phyloP scores from a whole-genome alignment of 2,113 vertebrate genomes.

The Corynorhinus townsendii region DNA sequence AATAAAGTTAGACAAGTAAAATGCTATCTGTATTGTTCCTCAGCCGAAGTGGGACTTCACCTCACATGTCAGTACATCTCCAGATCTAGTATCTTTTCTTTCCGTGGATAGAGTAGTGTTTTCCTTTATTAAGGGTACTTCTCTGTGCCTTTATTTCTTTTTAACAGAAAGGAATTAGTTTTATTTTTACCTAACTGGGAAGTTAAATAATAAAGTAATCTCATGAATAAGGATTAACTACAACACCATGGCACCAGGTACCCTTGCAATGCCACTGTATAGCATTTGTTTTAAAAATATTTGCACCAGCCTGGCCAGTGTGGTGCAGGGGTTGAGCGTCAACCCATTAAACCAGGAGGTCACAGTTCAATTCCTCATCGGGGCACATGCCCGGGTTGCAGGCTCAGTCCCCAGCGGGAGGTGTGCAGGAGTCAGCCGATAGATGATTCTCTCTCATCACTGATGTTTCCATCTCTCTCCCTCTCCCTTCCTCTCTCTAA shows the following conservation, averaged over 20 bases:
- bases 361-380: no score
- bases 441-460: no score
- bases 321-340: no score
- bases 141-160: not conserved
- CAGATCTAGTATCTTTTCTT: not conserved
- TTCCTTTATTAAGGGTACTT: not conserved
- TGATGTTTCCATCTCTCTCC: no score
- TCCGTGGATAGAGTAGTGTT: not conserved
- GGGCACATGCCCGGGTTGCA: no score
- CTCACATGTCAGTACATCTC: not conserved
- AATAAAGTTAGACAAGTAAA: no score
- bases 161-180: not conserved
- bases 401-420: no score
- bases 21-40: not conserved
- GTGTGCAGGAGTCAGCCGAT: no score
- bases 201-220: not conserved
- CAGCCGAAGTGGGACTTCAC: not conserved
- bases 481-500: no score
- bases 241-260: not conserved
- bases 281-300: not conserved
- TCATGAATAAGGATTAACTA: not conserved
- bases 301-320: no score
- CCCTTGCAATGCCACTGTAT: not conserved
- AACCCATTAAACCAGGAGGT: no score
- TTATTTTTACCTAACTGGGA: not conserved